These are phyloP conservation scores for Brachyhypopomus occidentalis DNA, from an alignment of 2,113 vertebrate species.

Conservation along the genomic window DNA sequence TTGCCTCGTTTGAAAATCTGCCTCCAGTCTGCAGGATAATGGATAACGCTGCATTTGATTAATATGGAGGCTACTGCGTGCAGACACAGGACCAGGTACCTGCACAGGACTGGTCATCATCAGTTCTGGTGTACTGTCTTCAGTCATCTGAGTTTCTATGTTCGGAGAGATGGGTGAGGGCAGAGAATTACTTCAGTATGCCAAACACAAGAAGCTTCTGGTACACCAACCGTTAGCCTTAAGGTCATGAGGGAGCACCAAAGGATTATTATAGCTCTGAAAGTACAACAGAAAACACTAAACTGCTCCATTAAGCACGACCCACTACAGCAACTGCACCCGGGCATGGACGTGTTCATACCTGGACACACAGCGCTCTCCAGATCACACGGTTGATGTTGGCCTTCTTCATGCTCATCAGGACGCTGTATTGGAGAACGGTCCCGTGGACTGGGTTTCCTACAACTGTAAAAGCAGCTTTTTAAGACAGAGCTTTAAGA, in stretches of 20 bases:
- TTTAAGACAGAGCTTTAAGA: neutral
- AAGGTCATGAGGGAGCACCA: neutral
- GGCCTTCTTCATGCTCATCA: conserved; percentile 3
- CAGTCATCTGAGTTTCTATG: conserved; percentile 81
- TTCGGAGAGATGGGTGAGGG: conserved; percentile 40
- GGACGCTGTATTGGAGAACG: conserved; percentile 1
- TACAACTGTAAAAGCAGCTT: neutral
- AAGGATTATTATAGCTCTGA: neutral
- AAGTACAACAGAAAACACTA: neutral
- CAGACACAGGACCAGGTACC: neutral
- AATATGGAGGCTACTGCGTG: neutral
- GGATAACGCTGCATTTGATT: too few species aligned
- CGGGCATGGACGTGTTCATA: conserved; percentile 51
- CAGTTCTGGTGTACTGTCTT: conserved; percentile 56
- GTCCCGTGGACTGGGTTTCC: conserved; percentile 12
- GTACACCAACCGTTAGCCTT: neutral
- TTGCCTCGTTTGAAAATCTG: too few species aligned
- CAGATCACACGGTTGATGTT: conserved; percentile 51
- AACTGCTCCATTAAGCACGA: too few species aligned
- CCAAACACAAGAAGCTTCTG: neutral
- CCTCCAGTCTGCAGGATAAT: too few species aligned
- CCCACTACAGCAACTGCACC: too few species aligned
- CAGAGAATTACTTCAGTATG: neutral
- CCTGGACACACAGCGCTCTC: conserved; percentile 81
- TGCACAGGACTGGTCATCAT: conserved; percentile 44